A percentile compares a stretch with the other conserved stretches of the same genome.
phyloP scores from a whole-genome alignment of 2,797 vertebrate species.

The Gastrophryne carolinensis region DNA sequence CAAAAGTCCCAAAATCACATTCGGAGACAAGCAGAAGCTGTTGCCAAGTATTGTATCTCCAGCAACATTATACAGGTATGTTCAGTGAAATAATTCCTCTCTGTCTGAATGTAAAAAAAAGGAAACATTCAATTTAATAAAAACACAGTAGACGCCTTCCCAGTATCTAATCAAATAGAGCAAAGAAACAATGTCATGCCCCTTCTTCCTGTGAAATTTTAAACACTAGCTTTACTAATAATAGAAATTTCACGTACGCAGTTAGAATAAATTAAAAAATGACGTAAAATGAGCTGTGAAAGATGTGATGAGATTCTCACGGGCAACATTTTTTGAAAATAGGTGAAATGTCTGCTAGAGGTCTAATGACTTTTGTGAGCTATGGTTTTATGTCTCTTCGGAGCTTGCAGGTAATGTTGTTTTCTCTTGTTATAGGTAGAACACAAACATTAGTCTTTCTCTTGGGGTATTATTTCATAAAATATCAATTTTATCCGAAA shows the following conservation, averaged over 20 bases:
- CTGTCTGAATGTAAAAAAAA: too few species aligned
- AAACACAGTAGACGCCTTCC: too few species aligned
- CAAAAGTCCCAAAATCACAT: too few species aligned
- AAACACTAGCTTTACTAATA: not conserved
- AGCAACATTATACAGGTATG: too few species aligned
- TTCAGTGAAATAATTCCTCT: too few species aligned
- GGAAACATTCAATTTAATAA: too few species aligned
- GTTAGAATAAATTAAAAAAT: not conserved
- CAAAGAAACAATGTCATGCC: not conserved
- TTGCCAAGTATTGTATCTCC: too few species aligned
- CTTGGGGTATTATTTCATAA: not conserved
- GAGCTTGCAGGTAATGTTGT: slow-evolving; percentile 9
- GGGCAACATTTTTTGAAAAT: not conserved
- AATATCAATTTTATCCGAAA: not conserved
- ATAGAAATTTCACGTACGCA: not conserved
- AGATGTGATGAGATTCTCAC: not conserved
- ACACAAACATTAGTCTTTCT: not conserved
- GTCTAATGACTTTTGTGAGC: not conserved
- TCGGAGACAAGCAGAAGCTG: too few species aligned
- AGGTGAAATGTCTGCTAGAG: not conserved
- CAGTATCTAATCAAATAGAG: too few species aligned
- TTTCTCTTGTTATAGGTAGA: slow-evolving; percentile 14
- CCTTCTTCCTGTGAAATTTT: not conserved
- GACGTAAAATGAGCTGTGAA: not conserved
- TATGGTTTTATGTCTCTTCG: slow-evolving; percentile 2